phyloP scores from a whole-genome alignment of 2,797 vertebrate species.

The Myiotriccus ornatus region DNA sequence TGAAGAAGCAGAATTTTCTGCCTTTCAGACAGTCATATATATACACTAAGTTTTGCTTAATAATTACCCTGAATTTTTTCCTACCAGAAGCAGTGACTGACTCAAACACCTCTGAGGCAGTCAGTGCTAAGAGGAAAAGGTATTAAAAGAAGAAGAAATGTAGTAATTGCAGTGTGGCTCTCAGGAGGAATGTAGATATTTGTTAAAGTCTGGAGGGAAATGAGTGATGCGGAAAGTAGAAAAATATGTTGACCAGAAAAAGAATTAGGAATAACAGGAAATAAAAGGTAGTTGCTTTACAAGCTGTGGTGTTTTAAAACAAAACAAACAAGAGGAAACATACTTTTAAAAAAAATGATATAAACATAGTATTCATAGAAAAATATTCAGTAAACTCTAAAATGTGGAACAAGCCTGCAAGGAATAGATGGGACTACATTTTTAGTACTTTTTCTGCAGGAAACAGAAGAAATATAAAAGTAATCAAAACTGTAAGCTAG shows the following conservation, averaged over 20 bases:
- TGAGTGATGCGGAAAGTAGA: background rate
- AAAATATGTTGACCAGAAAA: background rate
- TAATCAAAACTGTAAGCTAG: background rate
- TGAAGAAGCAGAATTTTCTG: background rate
- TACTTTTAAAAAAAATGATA: background rate
- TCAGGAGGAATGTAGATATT: background rate
- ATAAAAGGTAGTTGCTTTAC: background rate
- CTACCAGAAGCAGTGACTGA: background rate
- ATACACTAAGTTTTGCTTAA: background rate
- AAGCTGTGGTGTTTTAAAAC: background rate
- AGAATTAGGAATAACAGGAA: background rate
- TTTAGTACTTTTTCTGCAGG: background rate
- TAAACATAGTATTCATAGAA: background rate
- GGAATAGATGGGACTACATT: background rate
- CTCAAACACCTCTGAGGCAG: background rate
- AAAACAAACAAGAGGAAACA: background rate
- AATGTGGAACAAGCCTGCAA: background rate
- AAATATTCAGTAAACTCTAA: background rate
- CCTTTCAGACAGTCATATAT: background rate
- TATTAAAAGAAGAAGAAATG: background rate
- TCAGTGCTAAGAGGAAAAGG: background rate
- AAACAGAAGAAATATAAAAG: background rate
- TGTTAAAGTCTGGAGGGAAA: background rate
- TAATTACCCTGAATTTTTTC: background rate
- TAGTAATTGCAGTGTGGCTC: background rate